phyloP scores from a whole-genome alignment of 1,140 invertebrate genomes.

The Habropoda laboriosa region DNA sequence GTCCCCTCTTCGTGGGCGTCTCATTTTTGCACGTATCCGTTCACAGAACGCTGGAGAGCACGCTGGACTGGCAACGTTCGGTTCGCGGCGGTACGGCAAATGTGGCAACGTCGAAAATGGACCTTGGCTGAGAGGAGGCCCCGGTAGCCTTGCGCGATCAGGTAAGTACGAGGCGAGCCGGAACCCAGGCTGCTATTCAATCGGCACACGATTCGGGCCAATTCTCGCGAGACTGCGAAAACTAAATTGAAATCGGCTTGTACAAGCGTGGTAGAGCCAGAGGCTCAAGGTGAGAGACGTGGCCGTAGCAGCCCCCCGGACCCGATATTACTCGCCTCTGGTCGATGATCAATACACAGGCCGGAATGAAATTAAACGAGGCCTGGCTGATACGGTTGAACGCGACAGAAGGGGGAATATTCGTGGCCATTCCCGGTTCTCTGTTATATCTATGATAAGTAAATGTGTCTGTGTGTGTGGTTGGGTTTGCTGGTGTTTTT shows the following conservation, averaged over 20 bases:
- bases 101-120: constrained; percentile 48
- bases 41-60: not conserved
- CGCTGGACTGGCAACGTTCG: not conserved
- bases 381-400: not conserved
- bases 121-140: constrained; percentile 10
- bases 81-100: too few species aligned
- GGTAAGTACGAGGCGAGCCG: constrained; percentile 17
- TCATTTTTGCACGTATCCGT: not conserved
- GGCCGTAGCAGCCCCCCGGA: not conserved
- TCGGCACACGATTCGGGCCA: constrained; percentile 47
- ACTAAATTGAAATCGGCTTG: constrained; percentile 58
- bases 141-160: constrained; percentile 15
- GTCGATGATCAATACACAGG: constrained; percentile 28
- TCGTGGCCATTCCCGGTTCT: not conserved
- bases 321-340: not conserved
- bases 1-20: too few species aligned
- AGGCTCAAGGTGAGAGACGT: constrained; percentile 30
- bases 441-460: not conserved
- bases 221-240: constrained; percentile 48
- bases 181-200: not conserved
- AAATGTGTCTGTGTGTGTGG: not conserved
- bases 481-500: too few species aligned
- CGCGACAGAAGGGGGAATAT: not conserved
- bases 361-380: constrained; percentile 16
- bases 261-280: constrained; percentile 23